Base-by-base conservation (phyloP, 2,113 vertebrate species). In the Rhinopithecus roxellana region DNA sequence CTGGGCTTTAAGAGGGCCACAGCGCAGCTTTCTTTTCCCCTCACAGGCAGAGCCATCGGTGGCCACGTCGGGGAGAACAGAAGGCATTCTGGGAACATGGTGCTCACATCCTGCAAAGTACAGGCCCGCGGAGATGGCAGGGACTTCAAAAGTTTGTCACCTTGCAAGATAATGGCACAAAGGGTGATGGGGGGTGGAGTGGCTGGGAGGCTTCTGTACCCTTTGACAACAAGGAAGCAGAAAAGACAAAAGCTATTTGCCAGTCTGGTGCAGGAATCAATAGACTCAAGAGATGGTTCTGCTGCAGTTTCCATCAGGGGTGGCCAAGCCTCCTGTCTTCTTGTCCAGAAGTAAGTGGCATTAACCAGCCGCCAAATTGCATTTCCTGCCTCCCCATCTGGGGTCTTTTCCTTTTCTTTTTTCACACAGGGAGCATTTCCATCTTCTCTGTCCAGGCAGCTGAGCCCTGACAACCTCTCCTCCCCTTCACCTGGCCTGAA, bases 201-300 rank as follows among this genome's bases (percentile, higher is more conserved):
- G 52, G 52, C 80, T 38, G 43, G 75, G 84, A 84, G 40, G 70
- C 72, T 86, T 84, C 50, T 96, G 82, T 91, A 78, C 82, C 89
- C 38, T 94, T 45, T 95, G 93, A 93, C 57, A 97, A 89, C 18
- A 86, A 93, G 57, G 82, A 93, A 97, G 74, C 89, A 70, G 70
- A n/a, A 79, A 84, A 94, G 93, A 94, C 93, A 89, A 97, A 94
- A 90, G 93, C 75, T 64, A 85, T 90, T 97, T 96, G 95, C 74
- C 81, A 90, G 50, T 75, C 13, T 45, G 52, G 40, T 8, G 8
- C 0, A 7, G 3, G 4, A 45, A 59, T 85, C 91, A 81, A 78
- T 0, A 94, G 85, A 67, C 69, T 52, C 7, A 69, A 96, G 45
- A 20, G 43, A 25, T 14, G 48, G 50, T 30, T 52, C 77, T 43